phyloP scores from a whole-genome alignment of 2,888 invertebrate genomes.

The Cantharis nigra region DNA sequence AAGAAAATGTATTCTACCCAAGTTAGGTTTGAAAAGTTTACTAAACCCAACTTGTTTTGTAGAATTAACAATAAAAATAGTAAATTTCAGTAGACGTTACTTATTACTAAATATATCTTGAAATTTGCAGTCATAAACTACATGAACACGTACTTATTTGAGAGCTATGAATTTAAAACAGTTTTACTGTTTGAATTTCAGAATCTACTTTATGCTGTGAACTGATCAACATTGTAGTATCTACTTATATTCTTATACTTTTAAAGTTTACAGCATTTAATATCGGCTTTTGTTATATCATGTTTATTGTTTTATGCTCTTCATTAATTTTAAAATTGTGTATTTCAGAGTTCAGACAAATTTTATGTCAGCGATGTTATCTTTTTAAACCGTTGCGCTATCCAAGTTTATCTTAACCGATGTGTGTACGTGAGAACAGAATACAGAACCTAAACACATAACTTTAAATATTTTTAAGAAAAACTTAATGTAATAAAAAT shows the following conservation, averaged over 20 bases:
- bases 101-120: slow-evolving; percentile 29
- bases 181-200: slow-evolving; percentile 13
- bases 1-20: background rate
- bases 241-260: background rate
- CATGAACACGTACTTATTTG: slow-evolving; percentile 10
- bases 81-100: slow-evolving; percentile 27
- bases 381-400: background rate
- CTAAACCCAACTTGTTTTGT: background rate
- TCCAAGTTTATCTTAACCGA: background rate
- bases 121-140: slow-evolving; percentile 27
- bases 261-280: background rate
- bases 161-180: slow-evolving; percentile 15
- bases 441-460: background rate
- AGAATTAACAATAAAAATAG: background rate
- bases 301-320: background rate
- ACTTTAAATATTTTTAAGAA: too few species aligned
- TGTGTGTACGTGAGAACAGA: background rate
- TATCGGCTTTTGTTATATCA: background rate
- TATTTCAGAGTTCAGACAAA: background rate
- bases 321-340: background rate
- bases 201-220: background rate
- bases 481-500: background rate
- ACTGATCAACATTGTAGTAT: background rate
- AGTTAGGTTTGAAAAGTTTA: slow-evolving; percentile 1
- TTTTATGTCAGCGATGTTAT: background rate